These are phyloP conservation scores for Pygmarrhopalites habei DNA, from an alignment of 1,140 invertebrate species.

Conservation along the genomic window DNA sequence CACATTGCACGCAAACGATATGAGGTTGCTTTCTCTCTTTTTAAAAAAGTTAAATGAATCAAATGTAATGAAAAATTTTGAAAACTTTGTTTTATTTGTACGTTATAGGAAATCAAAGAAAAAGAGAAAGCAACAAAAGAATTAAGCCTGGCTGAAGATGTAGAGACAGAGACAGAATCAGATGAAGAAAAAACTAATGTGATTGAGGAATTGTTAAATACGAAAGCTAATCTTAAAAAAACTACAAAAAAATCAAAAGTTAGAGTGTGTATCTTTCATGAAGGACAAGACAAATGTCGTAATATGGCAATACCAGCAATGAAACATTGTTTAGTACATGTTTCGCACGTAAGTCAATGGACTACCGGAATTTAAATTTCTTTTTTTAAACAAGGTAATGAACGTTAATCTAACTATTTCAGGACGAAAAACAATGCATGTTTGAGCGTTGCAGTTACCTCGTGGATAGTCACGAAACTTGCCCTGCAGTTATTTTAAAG, in stretches of 20 bases:
- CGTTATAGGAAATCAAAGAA: neutral
- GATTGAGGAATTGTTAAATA: neutral
- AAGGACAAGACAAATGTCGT: neutral
- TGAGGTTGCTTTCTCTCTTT: neutral
- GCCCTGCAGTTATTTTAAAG: neutral
- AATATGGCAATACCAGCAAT: neutral
- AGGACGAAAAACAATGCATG: neutral
- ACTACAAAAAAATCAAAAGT: neutral
- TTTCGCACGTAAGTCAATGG: neutral
- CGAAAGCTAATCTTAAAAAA: neutral
- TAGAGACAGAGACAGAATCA: neutral
- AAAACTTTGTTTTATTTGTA: neutral
- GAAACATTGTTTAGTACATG: neutral
- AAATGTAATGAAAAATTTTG: too few species aligned
- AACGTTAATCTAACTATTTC: neutral
- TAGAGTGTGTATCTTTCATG: neutral
- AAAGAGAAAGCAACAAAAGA: neutral
- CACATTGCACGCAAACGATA: constrained; percentile 6
- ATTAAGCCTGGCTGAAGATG: too few species aligned
- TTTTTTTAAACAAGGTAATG: neutral
- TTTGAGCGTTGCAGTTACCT: neutral
- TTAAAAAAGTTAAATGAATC: neutral
- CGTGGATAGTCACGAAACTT: neutral
- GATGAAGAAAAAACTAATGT: neutral
- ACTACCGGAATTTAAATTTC: neutral